Base-by-base conservation (phyloP, 2,888 invertebrate genomes). In the Pyralis farinalis region DNA sequence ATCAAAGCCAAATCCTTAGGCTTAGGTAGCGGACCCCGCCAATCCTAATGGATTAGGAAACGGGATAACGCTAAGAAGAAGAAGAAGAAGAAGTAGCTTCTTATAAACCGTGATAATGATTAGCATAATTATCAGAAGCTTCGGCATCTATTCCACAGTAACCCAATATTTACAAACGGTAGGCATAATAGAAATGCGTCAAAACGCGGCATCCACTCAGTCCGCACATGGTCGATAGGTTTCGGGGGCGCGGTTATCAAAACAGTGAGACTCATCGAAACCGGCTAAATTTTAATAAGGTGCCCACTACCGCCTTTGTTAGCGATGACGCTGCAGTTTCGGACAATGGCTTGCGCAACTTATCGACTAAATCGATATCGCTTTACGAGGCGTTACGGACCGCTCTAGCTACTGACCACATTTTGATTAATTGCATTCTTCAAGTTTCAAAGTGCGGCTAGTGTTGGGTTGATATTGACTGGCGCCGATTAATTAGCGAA, bases 361-460 rank as follows among this genome's bases (percentile, higher is more conserved):
- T 87, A 87, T 87, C 85, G 74, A 77, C 78, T 73, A 78, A 87
- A 87, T 87, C 87, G 87, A 86, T 86, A 87, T 85, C 85, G 77
- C 75, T 78, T 86, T 84, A 86, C 85, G 86, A 86, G 82, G 86
- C 87, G 87, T 85, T 85, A 78, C 84, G 75, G 71, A 63, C 76
- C 68, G 75, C 75, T 75, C 73, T 72, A 70, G 87, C 88, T 87
- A 86, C 87, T 85, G 86, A 82, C 86, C 85, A 82, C 71, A 64
- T 81, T 87, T 86, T 86, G 87, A 88, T 87, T 86, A 86, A 87
- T 88, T 78, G 78, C 85, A 82, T 86, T 83, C 81, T 77, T 73
- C 67, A 38, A 63, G 61, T 62, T 60, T 65, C 52, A 63, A 67
- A 73, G 65, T 67, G 71, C 59, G 21, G 54, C 56, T 61, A 54